Evolutionary conservation across 2,113 vertebrate genomes (phyloP), one percentile per base, ranked within the genome.

Genomic region (Tachysurus vachellii): DNA sequence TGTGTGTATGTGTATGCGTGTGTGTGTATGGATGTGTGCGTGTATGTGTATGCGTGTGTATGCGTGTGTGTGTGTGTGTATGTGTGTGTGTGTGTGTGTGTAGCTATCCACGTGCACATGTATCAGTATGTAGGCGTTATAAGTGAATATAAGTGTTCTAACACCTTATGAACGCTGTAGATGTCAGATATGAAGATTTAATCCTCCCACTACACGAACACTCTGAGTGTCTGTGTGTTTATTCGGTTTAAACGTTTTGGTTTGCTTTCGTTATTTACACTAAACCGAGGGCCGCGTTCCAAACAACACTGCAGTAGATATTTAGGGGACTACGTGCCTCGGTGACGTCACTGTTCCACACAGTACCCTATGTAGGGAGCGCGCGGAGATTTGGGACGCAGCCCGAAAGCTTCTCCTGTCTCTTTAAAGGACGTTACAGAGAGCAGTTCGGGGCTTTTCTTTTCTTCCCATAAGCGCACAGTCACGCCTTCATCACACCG

Each of bases 401-500:
- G 1, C 19, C 66, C 83, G 28, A 13, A 19, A 16, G 68, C 28
- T 26, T 21, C 54, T 23, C 16, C 26, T 73, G 44, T 73, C 66
- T 66, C 83, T 73, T 71, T 57, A 56, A 70, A 84, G 66, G 82
- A 57, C 54, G 23, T 75, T 47, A 53, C 47, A n/a, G 77, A 16
- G 9, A 0, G 28, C 13, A 31, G 76, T 14, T 19, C 50, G 28
- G 47, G 50, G 53, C n/a, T 2, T 53, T 26, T 53, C 53, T 42
- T 13, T 5, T n/a, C 2, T 2, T 14, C 14, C 47, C 3, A 36
- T 36, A 26, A n/a, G 54, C 53, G 54, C 56, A 36, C 59, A 17
- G 80, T 54, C 61, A 83, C 81, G 81, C 81, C 59, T 68, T 82
- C 54, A 23, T 28, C 70, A 42, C 82, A 28, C 62, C 42, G 62